Percentiles rank a stretch among this genome's conserved stretches.
phyloP scores from a whole-genome alignment of 2,888 invertebrate genomes.

The Oxyteleia sp. region DNA sequence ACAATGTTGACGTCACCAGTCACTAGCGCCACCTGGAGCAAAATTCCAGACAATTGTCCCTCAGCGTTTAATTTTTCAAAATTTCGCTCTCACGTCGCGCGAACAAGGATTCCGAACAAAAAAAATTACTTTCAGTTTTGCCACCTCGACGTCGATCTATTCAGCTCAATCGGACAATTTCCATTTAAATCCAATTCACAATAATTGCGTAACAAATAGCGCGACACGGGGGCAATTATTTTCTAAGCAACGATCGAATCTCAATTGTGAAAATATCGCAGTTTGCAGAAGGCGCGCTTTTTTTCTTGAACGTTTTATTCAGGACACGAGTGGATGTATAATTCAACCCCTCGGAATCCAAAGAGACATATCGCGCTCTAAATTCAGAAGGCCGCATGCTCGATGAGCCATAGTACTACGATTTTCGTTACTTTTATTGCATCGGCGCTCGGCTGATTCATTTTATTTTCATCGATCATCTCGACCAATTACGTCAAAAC shows the following conservation, averaged over 20 bases:
- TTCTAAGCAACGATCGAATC: conserved; percentile 23
- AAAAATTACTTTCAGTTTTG: too few species aligned
- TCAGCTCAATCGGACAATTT: too few species aligned
- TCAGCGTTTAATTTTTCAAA: too few species aligned
- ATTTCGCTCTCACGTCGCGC: too few species aligned
- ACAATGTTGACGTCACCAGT: neutral
- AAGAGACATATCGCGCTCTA: conserved; percentile 76
- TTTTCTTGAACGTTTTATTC: conserved; percentile 57
- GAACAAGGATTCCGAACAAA: too few species aligned
- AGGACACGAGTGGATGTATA: conserved; percentile 68
- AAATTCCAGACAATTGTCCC: neutral
- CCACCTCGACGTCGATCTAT: too few species aligned
- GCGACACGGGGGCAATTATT: neutral
- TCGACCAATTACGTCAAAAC: neutral
- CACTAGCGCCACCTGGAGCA: neutral
- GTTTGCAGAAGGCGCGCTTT: conserved; percentile 44
- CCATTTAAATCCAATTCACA: neutral
- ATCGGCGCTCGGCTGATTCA: conserved; percentile 18
- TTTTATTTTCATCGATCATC: neutral
- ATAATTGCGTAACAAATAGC: neutral
- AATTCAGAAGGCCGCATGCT: conserved; percentile 84
- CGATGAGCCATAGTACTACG: conserved; percentile 69
- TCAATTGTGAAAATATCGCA: conserved; percentile 35
- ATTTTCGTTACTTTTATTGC: conserved; percentile 51
- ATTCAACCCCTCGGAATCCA: conserved; percentile 71